Evolutionary conservation across 2,888 invertebrate species (phyloP).

Genomic region (Elmis aenea): DNA sequence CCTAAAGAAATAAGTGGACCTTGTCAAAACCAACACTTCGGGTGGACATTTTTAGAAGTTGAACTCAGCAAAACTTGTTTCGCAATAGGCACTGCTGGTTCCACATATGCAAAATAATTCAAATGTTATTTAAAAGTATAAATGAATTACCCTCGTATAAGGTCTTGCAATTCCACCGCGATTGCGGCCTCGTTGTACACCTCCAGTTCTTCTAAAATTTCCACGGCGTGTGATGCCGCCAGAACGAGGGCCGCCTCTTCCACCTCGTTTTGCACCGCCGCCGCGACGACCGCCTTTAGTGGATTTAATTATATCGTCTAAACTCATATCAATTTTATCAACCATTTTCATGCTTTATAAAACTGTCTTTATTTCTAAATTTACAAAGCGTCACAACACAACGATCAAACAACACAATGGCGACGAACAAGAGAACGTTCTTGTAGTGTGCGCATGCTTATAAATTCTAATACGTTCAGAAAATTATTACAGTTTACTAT

Average conservation of each 20-base stretch:
- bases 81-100: conserved; percentile 25
- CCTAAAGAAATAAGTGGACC: conserved; percentile 58
- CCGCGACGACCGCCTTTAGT: conserved; percentile 62
- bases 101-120: conserved; percentile 30
- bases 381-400: conserved; percentile 10
- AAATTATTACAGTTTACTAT: no score
- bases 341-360: conserved; percentile 76
- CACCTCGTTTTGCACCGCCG: conserved; percentile 44
- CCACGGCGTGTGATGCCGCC: conserved; percentile 53
- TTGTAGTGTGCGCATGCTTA: no score
- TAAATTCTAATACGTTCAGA: no score
- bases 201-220: conserved; percentile 40
- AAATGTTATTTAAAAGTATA: conserved; percentile 34
- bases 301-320: conserved; percentile 94
- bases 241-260: conserved; percentile 40
- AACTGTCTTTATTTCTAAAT: conserved; percentile 2
- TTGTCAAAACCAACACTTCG: conserved; percentile 31
- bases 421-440: conserved; percentile 2
- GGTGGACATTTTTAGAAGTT: conserved; percentile 24
- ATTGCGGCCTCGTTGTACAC: conserved; percentile 64
- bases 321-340: conserved; percentile 94
- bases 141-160: conserved; percentile 64
- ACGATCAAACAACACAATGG: conserved; percentile 10
- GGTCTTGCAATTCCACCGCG: conserved; percentile 66
- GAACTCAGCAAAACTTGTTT: conserved; percentile 27